Evolutionary conservation across 2,888 invertebrate genomes (phyloP).

Genomic region (Coremacera marginata): DNA sequence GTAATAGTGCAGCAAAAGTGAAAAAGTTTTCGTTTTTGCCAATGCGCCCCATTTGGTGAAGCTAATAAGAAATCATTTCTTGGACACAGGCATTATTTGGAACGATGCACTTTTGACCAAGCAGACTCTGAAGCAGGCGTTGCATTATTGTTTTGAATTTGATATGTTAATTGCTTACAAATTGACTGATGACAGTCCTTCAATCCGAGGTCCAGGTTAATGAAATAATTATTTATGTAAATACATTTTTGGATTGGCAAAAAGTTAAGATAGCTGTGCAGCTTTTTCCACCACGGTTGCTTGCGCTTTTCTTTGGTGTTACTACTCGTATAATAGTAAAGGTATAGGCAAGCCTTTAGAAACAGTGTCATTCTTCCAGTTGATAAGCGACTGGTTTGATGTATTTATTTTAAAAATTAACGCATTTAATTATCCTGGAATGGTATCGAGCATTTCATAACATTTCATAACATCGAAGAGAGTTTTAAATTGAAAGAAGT

Average conservation of each 20-base stretch:
- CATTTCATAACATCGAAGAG: too few relatives aligned
- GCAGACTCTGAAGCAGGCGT: too few relatives aligned
- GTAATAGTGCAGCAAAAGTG: too few relatives aligned
- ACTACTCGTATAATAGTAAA: neutral
- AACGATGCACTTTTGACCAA: too few relatives aligned
- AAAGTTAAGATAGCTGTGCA: neutral
- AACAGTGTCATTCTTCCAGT: neutral
- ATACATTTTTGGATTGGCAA: neutral
- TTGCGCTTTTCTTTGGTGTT: neutral
- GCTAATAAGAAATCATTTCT: neutral
- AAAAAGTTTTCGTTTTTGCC: neutral
- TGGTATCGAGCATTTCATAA: neutral
- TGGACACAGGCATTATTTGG: neutral
- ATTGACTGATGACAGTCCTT: neutral
- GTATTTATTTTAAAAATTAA: neutral
- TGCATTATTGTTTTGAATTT: too few relatives aligned
- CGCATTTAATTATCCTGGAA: too few relatives aligned
- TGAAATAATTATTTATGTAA: too few relatives aligned
- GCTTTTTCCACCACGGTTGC: neutral
- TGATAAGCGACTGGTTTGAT: neutral
- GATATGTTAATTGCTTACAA: conserved; percentile 1
- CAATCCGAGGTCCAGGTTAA: neutral
- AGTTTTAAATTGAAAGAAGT: too few relatives aligned
- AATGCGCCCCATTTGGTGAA: neutral
- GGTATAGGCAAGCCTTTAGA: neutral